These are phyloP conservation scores for Tichodroma muraria DNA, from an alignment of 2,113 vertebrate species.

Conservation along the genomic window DNA sequence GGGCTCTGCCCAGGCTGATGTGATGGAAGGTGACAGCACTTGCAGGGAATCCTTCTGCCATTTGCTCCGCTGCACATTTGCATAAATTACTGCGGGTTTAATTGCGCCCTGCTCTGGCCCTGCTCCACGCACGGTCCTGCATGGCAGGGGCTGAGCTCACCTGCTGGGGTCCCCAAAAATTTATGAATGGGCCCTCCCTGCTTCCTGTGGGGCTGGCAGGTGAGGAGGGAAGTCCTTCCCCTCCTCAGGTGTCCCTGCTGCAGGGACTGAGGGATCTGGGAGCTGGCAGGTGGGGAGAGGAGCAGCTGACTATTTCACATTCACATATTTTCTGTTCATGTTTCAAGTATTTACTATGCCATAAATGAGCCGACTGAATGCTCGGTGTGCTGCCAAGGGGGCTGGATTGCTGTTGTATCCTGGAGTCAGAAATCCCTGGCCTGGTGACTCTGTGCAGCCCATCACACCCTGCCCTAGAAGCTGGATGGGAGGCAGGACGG, in stretches of 20 bases:
- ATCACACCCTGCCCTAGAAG: not conserved
- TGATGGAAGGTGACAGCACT: slow-evolving; percentile 51
- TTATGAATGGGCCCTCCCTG: not conserved
- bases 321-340: fast-evolving
- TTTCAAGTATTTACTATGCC: not conserved
- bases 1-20: not conserved
- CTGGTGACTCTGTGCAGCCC: not conserved
- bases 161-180: not conserved
- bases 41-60: slow-evolving; percentile 55
- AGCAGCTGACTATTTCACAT: not conserved
- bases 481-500: not conserved
- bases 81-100: not conserved
- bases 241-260: not conserved
- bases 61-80: not conserved
- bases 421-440: not conserved
- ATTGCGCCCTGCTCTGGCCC: not conserved
- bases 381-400: not conserved
- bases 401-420: not conserved
- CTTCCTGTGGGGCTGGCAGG: not conserved
- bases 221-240: not conserved
- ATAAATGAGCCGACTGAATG: not conserved
- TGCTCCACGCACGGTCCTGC: not conserved
- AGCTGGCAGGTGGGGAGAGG: not conserved
- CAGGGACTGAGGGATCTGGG: not conserved
- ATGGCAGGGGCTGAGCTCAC: not conserved